Evolutionary conservation across 2,797 vertebrate species (phyloP).

Genomic region (Xenops minutus): DNA sequence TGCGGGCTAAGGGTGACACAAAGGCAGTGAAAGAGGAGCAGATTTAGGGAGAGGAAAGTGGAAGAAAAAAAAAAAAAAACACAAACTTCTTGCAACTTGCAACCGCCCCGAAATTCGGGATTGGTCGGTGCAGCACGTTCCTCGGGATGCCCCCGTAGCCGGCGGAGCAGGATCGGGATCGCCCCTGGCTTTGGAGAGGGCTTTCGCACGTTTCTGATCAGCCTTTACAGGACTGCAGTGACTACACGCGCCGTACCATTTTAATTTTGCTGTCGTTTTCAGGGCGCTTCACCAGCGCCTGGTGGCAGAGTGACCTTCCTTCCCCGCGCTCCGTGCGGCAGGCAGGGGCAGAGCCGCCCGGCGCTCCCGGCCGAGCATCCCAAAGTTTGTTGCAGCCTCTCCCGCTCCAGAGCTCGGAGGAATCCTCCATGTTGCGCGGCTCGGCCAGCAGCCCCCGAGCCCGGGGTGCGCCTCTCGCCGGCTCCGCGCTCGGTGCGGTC

Average conservation of each 20-base stretch:
- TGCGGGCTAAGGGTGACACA: not conserved
- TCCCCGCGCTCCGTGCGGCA: not conserved
- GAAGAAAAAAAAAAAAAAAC: not conserved
- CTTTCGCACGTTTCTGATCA: not conserved
- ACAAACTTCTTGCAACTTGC: not conserved
- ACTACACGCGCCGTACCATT: not conserved
- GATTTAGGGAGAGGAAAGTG: not conserved
- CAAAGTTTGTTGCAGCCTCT: conserved; percentile 20
- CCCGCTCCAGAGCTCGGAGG: not conserved
- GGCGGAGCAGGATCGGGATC: not conserved
- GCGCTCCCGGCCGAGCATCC: not conserved
- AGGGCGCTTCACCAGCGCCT: not conserved
- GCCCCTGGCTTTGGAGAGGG: not conserved
- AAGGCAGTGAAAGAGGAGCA: not conserved
- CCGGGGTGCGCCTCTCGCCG: not conserved
- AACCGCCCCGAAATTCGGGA: not conserved
- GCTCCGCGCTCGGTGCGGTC: not conserved
- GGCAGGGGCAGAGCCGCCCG: not conserved
- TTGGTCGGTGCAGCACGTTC: not conserved
- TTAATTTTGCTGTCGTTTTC: not conserved
- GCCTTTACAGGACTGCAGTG: not conserved
- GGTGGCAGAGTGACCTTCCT: not conserved
- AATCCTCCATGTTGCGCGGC: not conserved
- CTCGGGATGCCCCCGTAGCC: not conserved
- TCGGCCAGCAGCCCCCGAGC: not conserved